A percentile compares a stretch with the other conserved stretches of the same genome.
Evolutionary conservation across 2,888 invertebrate genomes (phyloP).

Genomic region (Apamea anceps): DNA sequence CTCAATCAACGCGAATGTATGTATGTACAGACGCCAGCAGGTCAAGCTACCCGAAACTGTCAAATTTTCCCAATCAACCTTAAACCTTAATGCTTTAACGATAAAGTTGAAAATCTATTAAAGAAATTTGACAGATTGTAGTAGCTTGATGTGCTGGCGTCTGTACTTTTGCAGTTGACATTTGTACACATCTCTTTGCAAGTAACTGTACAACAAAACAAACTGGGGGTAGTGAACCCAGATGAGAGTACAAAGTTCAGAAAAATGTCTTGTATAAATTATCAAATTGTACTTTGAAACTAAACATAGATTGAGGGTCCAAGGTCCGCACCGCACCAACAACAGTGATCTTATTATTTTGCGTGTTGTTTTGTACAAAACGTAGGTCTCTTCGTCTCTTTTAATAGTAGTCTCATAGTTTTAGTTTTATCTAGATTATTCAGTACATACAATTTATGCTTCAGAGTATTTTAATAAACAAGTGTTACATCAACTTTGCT

Average conservation of each 20-base stretch:
- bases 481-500: background rate
- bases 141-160: too few species aligned
- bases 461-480: background rate
- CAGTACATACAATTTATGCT: background rate
- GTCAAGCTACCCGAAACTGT: too few species aligned
- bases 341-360: conserved; percentile 8
- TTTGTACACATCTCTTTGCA: conserved; percentile 1
- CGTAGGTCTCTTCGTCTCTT: conserved; percentile 24
- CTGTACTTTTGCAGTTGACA: background rate
- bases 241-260: conserved; percentile 30
- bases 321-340: conserved; percentile 10
- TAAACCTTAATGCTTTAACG: too few species aligned
- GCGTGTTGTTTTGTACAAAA: background rate
- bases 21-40: too few species aligned
- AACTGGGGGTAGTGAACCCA: background rate
- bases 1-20: background rate
- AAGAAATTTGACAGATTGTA: too few species aligned
- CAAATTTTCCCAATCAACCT: too few species aligned
- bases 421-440: background rate
- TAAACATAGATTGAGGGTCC: conserved; percentile 35
- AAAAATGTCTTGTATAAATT: background rate
- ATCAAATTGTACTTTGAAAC: conserved; percentile 38
- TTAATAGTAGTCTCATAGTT: background rate
- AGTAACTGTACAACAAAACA: conserved; percentile 8
- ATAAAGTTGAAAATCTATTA: too few species aligned